A percentile compares a stretch with the other conserved stretches of the same genome.
These are phyloP conservation scores for Leuciscus idus DNA, from an alignment of 2,113 vertebrate species.

Conservation along the genomic window DNA sequence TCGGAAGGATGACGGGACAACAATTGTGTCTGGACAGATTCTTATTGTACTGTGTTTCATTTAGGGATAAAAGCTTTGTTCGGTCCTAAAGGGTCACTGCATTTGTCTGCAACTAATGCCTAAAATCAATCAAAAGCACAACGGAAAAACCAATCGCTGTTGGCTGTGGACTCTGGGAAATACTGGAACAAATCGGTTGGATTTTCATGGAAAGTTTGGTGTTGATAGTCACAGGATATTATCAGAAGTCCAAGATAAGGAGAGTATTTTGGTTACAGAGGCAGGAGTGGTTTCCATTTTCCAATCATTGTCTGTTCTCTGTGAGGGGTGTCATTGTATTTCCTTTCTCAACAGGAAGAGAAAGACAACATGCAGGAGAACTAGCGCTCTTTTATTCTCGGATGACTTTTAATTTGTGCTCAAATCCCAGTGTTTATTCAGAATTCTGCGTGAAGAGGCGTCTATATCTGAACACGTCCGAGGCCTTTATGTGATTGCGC, in stretches of 20 bases:
- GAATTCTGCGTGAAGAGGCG: not conserved
- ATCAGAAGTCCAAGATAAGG: not conserved
- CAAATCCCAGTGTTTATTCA: not conserved
- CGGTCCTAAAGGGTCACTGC: not conserved
- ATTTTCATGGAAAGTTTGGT: not conserved
- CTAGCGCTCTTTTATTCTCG: too few species aligned
- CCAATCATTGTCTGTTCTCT: not conserved
- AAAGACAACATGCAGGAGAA: not conserved
- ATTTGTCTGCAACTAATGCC: not conserved
- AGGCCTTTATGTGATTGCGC: not conserved
- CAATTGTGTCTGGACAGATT: not conserved
- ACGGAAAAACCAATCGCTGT: not conserved
- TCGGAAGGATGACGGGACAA: too few species aligned
- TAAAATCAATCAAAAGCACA: conserved; percentile 5
- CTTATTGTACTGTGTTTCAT: not conserved
- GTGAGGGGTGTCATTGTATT: not conserved
- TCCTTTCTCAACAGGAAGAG: conserved; percentile 22
- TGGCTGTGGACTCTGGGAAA: not conserved
- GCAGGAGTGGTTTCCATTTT: not conserved
- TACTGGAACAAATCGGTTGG: not conserved
- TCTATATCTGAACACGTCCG: not conserved
- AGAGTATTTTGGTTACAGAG: not conserved
- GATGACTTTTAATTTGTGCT: not conserved
- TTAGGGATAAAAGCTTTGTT: conserved; percentile 8
- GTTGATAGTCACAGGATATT: not conserved